Evolutionary conservation across 2,113 vertebrate genomes (phyloP).

Genomic region (Cyphomyrus plagiostoma): DNA sequence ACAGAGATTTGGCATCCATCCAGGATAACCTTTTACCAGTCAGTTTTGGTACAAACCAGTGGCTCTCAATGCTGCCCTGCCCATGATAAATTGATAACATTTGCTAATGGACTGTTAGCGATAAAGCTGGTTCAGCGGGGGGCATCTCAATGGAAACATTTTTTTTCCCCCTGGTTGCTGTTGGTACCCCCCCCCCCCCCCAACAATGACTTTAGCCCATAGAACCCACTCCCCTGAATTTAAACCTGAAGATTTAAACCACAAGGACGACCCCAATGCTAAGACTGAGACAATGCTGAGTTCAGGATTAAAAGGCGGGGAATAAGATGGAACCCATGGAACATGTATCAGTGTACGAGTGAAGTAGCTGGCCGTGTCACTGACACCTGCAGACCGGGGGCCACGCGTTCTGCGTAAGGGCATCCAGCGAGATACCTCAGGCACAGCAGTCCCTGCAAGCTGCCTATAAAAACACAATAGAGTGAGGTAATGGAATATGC

Average conservation of each 20-base stretch:
- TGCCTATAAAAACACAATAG: neutral
- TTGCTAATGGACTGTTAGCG: neutral
- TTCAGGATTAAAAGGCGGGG: neutral
- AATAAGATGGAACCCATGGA: neutral
- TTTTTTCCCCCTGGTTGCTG: neutral
- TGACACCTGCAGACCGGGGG: neutral
- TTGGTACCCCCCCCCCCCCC: neutral
- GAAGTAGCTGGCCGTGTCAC: neutral
- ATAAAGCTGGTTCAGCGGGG: neutral
- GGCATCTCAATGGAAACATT: neutral
- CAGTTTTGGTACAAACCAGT: neutral
- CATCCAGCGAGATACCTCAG: neutral
- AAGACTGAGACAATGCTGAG: neutral
- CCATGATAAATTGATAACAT: neutral
- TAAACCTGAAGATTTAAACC: neutral
- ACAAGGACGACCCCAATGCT: neutral
- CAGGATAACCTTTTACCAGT: neutral
- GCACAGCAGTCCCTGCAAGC: neutral
- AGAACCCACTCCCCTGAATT: neutral
- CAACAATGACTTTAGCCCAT: neutral
- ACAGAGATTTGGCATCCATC: neutral
- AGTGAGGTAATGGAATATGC: constrained; percentile 8
- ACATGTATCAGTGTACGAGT: neutral
- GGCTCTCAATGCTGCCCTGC: neutral
- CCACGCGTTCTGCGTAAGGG: neutral